phyloP scores from a whole-genome alignment of 2,797 vertebrate genomes.

The Poecilia velifera region DNA sequence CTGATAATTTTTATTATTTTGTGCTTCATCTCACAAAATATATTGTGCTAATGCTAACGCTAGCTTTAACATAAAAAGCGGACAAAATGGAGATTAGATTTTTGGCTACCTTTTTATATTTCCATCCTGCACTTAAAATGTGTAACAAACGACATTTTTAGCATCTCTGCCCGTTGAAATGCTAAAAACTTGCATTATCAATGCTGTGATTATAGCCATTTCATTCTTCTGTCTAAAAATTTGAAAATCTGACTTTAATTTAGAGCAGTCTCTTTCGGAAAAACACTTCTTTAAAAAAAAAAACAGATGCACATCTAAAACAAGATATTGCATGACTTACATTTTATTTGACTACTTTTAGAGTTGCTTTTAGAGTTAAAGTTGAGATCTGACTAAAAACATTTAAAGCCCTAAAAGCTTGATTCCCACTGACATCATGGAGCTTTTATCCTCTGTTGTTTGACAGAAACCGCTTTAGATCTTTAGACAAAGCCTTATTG shows the following conservation, averaged over 20 bases:
- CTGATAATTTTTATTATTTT: not conserved
- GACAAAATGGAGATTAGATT: not conserved
- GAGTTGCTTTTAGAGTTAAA: constrained; percentile 28
- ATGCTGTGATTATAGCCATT: not conserved
- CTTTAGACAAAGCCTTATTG: constrained; percentile 56
- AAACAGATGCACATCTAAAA: not conserved
- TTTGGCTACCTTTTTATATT: too few relatives aligned
- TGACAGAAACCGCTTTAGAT: constrained; percentile 42
- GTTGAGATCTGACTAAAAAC: constrained; percentile 41
- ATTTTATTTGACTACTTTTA: constrained; percentile 7
- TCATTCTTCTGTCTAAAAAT: not conserved
- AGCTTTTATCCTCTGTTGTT: constrained; percentile 45
- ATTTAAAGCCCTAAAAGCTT: constrained; percentile 38
- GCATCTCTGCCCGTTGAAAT: too few relatives aligned
- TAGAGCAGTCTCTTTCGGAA: not conserved
- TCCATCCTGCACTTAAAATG: not conserved
- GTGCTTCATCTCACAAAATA: too few relatives aligned
- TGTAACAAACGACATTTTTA: not conserved
- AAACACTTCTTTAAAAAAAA: not conserved
- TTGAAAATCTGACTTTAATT: not conserved
- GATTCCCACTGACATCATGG: constrained; percentile 32
- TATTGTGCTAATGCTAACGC: not conserved
- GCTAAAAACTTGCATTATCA: not conserved
- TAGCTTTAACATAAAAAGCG: not conserved
- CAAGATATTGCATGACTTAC: not conserved